Conservation (phyloP, 2,888 invertebrate species). For the Myopa testacea region DNA sequence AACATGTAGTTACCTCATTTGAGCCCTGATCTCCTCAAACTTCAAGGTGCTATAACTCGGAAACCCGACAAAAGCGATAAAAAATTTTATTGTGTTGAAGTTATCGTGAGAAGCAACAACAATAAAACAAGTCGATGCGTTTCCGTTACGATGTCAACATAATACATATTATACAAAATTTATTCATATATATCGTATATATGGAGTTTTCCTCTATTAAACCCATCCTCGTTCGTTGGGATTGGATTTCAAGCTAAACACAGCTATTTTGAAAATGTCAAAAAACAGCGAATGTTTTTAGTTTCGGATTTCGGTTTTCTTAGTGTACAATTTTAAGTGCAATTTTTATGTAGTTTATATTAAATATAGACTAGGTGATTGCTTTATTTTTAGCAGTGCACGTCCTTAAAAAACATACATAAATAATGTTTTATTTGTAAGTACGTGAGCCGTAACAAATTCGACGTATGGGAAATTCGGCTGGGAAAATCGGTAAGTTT, state of each 20-base stretch:
- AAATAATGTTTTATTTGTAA: constrained; percentile 31
- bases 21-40: no score
- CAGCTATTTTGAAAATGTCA: constrained; percentile 21
- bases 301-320: constrained; percentile 30
- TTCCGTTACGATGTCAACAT: no score
- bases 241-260: constrained; percentile 8
- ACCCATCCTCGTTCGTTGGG: background rate
- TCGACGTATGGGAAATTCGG: constrained; percentile 60
- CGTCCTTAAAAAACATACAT: background rate
- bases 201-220: background rate
- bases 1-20: no score
- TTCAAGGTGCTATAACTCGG: no score
- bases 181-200: no score
- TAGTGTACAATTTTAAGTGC: background rate
- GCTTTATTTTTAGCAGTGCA: background rate
- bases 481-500: constrained; percentile 63
- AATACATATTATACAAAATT: no score
- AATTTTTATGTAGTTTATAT: constrained; percentile 5
- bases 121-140: no score
- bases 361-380: background rate
- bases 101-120: no score
- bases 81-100: no score
- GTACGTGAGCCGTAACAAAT: constrained; percentile 33
- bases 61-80: no score
- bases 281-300: constrained; percentile 20